These are phyloP conservation scores for Byasa hedistus DNA, from an alignment of 2,888 invertebrate genomes.

Conservation along the genomic window DNA sequence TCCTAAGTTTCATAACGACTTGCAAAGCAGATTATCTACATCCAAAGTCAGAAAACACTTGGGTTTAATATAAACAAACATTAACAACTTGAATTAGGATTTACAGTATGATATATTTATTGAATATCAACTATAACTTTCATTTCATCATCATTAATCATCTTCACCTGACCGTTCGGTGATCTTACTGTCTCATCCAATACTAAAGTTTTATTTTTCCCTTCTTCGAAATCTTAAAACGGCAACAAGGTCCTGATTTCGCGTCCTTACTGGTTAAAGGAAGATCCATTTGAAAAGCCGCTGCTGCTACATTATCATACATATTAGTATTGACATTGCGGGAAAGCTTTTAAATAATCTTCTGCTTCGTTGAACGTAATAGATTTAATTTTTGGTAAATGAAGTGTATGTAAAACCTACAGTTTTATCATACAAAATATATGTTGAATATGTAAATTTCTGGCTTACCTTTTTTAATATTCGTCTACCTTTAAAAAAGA, in stretches of 20 bases:
- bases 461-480: no score
- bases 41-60: neutral
- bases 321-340: conserved; percentile 11
- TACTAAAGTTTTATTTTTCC: neutral
- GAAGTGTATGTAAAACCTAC: neutral
- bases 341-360: conserved; percentile 8
- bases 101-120: neutral
- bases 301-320: conserved; percentile 16
- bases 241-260: neutral
- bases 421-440: neutral
- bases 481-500: no score
- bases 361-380: conserved; percentile 9
- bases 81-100: neutral
- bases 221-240: neutral
- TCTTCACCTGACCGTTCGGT: no score
- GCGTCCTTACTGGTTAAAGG: neutral
- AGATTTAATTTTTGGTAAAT: conserved; percentile 10
- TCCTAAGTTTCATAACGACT: conserved; percentile 17
- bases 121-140: neutral
- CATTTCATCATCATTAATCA: no score
- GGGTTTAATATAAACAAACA: neutral
- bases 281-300: conserved; percentile 6
- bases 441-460: neutral
- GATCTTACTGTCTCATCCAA: no score
- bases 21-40: conserved; percentile 14